Percentiles rank a stretch among this genome's conserved stretches.
Conservation (phyloP, 2,113 vertebrate species). For the Lepus americanus region DNA sequence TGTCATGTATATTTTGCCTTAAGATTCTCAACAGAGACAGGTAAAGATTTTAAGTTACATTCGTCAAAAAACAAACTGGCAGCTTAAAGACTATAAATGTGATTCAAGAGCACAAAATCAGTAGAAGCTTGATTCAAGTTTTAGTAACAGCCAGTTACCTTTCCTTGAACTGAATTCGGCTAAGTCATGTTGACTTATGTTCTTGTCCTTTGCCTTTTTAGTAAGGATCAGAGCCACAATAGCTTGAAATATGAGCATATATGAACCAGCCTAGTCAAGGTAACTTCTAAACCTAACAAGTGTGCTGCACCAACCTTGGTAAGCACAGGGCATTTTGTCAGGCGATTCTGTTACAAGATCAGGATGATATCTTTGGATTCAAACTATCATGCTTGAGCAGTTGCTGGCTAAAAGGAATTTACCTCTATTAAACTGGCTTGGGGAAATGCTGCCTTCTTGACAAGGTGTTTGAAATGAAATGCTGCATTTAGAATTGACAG, state of each 20-base stretch:
- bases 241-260: constrained; percentile 64
- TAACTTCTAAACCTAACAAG: constrained; percentile 53
- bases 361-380: constrained; percentile 40
- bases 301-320: constrained; percentile 18
- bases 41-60: neutral
- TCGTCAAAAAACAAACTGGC: neutral
- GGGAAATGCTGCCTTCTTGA: constrained; percentile 32
- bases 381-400: constrained; percentile 35
- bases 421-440: neutral
- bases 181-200: constrained; percentile 33
- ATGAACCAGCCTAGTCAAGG: constrained; percentile 51
- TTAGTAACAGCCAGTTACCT: constrained; percentile 39
- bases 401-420: constrained; percentile 47
- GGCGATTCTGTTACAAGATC: constrained; percentile 7
- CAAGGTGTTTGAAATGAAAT: constrained; percentile 32
- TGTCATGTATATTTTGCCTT: neutral
- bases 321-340: constrained; percentile 54
- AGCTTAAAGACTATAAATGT: neutral
- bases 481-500: neutral
- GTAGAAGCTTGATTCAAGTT: neutral
- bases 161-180: constrained; percentile 61
- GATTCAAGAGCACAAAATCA: constrained; percentile 25
- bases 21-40: constrained; percentile 17
- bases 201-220: constrained; percentile 48
- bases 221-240: constrained; percentile 1